Conservation (phyloP, 1,140 invertebrate genomes). For the Leptinotarsa defecta region DNA sequence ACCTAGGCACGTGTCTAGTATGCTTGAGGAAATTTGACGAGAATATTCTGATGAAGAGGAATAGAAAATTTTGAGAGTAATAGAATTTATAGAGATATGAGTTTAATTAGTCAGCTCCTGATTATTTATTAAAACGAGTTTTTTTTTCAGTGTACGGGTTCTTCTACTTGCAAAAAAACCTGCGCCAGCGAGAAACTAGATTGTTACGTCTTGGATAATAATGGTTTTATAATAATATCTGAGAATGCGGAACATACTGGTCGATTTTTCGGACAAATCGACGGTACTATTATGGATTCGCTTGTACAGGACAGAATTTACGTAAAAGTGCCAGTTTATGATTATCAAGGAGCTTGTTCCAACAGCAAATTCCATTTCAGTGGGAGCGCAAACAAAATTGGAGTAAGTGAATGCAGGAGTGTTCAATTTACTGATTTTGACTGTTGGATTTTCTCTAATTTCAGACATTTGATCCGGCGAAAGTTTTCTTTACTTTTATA, state of each 20-base stretch:
- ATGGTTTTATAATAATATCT: slow-evolving; percentile 91
- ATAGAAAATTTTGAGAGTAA: no score
- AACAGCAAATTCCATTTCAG: slow-evolving; percentile 75
- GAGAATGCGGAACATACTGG: slow-evolving; percentile 83
- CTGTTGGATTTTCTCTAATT: slow-evolving; percentile 22
- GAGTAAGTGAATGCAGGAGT: slow-evolving; percentile 13
- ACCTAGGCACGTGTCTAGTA: no score
- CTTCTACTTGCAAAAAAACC: slow-evolving; percentile 74
- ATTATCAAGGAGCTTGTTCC: slow-evolving; percentile 76
- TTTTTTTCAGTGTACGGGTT: slow-evolving; percentile 70
- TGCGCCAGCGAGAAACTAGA: slow-evolving; percentile 85
- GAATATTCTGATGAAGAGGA: no score
- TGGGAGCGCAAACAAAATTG: slow-evolving; percentile 59
- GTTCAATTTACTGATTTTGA: neutral
- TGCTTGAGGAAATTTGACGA: no score
- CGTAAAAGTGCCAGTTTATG: slow-evolving; percentile 80
- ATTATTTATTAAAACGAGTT: neutral
- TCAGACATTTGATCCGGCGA: slow-evolving; percentile 41
- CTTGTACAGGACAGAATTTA: slow-evolving; percentile 89
- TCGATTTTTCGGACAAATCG: slow-evolving; percentile 89
- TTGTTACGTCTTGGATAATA: slow-evolving; percentile 91
- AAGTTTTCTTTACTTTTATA: slow-evolving; percentile 41
- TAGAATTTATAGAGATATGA: no score
- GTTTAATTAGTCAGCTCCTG: no score
- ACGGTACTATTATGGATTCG: slow-evolving; percentile 94